These are phyloP conservation scores for Ostrea edulis DNA, from an alignment of 1,140 invertebrate genomes.

Conservation along the genomic window DNA sequence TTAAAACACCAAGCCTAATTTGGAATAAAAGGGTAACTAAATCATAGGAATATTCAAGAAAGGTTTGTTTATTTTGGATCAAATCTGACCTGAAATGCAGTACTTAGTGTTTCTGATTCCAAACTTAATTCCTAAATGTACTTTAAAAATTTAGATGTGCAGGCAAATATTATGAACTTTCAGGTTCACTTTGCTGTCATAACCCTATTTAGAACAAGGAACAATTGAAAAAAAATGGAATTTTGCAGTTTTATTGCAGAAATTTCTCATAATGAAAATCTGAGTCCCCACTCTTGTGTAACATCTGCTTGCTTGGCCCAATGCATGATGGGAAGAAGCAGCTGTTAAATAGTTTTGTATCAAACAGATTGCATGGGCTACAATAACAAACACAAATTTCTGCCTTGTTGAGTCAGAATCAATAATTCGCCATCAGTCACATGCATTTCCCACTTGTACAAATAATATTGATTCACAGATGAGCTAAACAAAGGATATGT, in stretches of 20 bases:
- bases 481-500: background rate
- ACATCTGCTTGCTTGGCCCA: background rate
- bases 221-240: too few relatives aligned
- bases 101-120: too few relatives aligned
- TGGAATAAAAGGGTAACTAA: background rate
- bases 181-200: background rate
- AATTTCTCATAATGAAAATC: background rate
- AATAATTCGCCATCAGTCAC: background rate
- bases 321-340: background rate
- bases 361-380: background rate
- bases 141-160: background rate
- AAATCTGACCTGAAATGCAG: background rate
- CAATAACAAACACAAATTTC: background rate
- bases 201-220: background rate
- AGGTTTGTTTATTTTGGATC: background rate
- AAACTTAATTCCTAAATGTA: background rate
- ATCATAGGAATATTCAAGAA: too few relatives aligned
- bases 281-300: background rate
- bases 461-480: conserved; percentile 1
- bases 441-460: background rate
- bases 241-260: background rate
- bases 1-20: too few relatives aligned
- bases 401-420: background rate
- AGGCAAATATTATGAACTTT: background rate
- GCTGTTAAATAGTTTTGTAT: conserved; percentile 12